Evolutionary conservation across 2,888 invertebrate species (phyloP).

Genomic region (Mechanitis mazaeus): DNA sequence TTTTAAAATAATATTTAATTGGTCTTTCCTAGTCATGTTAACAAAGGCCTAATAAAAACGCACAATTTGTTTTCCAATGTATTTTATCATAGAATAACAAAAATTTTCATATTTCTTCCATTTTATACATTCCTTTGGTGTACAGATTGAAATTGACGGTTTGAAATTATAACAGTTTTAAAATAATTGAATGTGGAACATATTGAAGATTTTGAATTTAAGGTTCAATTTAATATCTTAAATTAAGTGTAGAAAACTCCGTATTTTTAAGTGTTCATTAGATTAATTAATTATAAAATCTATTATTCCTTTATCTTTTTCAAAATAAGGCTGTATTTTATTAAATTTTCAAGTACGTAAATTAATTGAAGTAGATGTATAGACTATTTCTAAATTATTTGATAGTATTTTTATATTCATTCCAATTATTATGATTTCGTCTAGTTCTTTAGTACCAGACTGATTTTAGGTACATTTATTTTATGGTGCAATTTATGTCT

Average conservation of each 20-base stretch:
- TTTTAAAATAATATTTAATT: slow-evolving; percentile 29
- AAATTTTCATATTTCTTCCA: slow-evolving; percentile 50
- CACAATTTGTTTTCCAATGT: slow-evolving; percentile 56
- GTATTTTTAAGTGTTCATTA: slow-evolving; percentile 74
- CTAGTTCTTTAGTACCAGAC: slow-evolving; percentile 75
- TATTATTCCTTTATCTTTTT: slow-evolving; percentile 57
- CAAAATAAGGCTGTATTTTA: slow-evolving; percentile 66
- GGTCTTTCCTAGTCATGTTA: slow-evolving; percentile 68
- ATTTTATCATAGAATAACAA: slow-evolving; percentile 29
- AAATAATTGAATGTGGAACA: slow-evolving; percentile 12
- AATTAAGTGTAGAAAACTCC: slow-evolving; percentile 51
- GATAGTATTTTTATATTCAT: slow-evolving; percentile 76
- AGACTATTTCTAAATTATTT: slow-evolving; percentile 71
- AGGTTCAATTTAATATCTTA: slow-evolving; percentile 65
- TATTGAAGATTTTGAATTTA: slow-evolving; percentile 52
- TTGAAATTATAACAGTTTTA: slow-evolving; percentile 29
- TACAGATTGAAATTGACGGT: slow-evolving; percentile 41
- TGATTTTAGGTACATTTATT: slow-evolving; percentile 76
- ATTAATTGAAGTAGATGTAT: slow-evolving; percentile 57
- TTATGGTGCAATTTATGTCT: slow-evolving; percentile 77
- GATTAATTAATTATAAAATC: slow-evolving; percentile 64
- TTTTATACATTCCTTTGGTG: slow-evolving; percentile 63
- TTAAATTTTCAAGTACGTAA: slow-evolving; percentile 61
- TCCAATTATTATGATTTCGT: slow-evolving; percentile 66
- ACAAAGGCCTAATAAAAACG: slow-evolving; percentile 65